These are phyloP conservation scores for Takifugu ocellatus DNA, from an alignment of 2,797 vertebrate species.

Conservation along the genomic window DNA sequence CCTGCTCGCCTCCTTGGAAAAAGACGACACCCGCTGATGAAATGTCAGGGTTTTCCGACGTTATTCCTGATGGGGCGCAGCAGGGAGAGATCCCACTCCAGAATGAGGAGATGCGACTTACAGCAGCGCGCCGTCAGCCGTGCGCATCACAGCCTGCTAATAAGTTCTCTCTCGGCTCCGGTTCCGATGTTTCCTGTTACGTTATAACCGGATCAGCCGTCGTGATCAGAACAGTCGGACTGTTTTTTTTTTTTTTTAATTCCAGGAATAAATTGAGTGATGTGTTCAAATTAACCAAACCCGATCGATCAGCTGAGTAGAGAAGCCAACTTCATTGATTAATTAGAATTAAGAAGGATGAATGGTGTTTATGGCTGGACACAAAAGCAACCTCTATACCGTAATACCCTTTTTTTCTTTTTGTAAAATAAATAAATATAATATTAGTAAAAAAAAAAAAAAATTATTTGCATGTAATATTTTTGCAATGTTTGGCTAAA, in stretches of 20 bases:
- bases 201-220: constrained; percentile 46
- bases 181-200: constrained; percentile 50
- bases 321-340: too few species aligned
- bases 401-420: too few species aligned
- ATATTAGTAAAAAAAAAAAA: too few species aligned
- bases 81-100: constrained; percentile 72
- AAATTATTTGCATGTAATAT: too few species aligned
- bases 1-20: constrained; percentile 40
- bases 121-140: constrained; percentile 71
- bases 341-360: too few species aligned
- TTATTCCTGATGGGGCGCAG: constrained; percentile 71
- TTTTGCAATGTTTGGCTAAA: too few species aligned
- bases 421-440: too few species aligned
- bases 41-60: constrained; percentile 52
- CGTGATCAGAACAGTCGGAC: constrained; percentile 33
- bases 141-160: constrained; percentile 73
- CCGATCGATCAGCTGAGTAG: too few species aligned
- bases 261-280: not conserved
- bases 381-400: too few species aligned
- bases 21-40: constrained; percentile 32
- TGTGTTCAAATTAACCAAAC: not conserved
- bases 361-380: too few species aligned
- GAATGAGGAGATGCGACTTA: constrained; percentile 65
- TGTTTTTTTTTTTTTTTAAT: not conserved
- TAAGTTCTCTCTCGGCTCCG: constrained; percentile 51